Base-by-base conservation (phyloP, 1,140 invertebrate genomes). In the Diprion similis region DNA sequence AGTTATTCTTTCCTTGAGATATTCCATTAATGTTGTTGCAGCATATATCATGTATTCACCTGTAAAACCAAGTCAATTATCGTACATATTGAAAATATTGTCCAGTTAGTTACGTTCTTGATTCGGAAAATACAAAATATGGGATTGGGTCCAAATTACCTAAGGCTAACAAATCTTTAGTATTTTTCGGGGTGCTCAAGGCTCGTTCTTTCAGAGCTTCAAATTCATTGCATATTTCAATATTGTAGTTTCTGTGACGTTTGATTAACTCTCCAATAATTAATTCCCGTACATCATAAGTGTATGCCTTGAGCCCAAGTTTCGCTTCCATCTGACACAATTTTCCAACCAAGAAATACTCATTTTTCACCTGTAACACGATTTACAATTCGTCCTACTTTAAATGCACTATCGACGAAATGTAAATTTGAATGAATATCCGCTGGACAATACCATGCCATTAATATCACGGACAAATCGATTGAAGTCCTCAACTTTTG, bases 131-230 rank as follows among this genome's bases (percentile, higher is more conserved):
- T 70, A 9, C 4, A 64, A 73, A 70, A 69, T 51, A 64, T 64
- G 3, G 51, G 45, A 24, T 64, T 66, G n/a, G 46, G 17, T 46
- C 46, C 64, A 64, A 76, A 64, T 71, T 76, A 86, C 86, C 84
- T 68, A 84, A 77, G 66, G 92, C 92, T n/a, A 95, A 86, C 46
- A 96, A 87, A 81, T 95, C 92, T 77, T 91, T 92, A 0, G 94
- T 94, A 45, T 91, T 92, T 75, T 87, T 86, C 1, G 94, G 94
- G 80, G 91, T 90, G 76, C 90, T 89, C 1, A 93, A 80, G 6
- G 92, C 91, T 75, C 83, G 90, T 24, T 83, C 81, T 76, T 89
- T 89, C 64, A 94, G 89, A 24, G 87, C 87, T 84, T 93, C 90
- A 78, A 94, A 94, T 72, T 86, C 87, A 3, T 84, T 77, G 78